Evolutionary conservation across 2,797 vertebrate genomes (phyloP).

Genomic region (Etheostoma perlongum): DNA sequence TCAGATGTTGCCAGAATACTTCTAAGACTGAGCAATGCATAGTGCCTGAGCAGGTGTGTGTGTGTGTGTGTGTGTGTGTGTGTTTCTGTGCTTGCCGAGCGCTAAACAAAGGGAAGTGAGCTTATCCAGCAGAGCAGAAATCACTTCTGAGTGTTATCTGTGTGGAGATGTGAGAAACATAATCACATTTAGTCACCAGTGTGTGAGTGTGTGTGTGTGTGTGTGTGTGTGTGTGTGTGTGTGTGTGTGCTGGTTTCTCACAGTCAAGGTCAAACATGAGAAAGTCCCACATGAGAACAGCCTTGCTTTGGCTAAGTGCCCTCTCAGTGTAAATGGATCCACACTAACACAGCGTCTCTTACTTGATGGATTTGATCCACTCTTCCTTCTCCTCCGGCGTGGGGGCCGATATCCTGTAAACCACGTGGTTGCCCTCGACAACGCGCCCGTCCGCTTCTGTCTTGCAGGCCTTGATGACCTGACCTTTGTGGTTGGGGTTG

Average conservation of each 20-base stretch:
- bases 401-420: conserved; percentile 97
- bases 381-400: conserved; percentile 97
- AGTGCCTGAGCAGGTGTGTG: background rate
- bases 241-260: conserved; percentile 36
- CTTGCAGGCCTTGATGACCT: conserved; percentile 99
- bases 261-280: conserved; percentile 79
- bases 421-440: conserved; percentile 98
- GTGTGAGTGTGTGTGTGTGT: conserved; percentile 16
- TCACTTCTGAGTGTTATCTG: conserved; percentile 71
- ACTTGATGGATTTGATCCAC: conserved; percentile 99
- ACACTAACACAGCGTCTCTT: conserved; percentile 58
- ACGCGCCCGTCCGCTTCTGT: conserved; percentile 97
- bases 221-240: conserved; percentile 24
- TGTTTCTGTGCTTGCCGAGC: conserved; percentile 34
- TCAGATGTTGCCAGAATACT: conserved; percentile 18
- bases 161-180: conserved; percentile 71
- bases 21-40: background rate
- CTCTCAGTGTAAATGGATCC: conserved; percentile 77
- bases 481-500: conserved; percentile 96
- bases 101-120: conserved; percentile 70
- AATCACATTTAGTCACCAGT: conserved; percentile 60
- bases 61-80: conserved; percentile 20
- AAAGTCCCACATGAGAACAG: conserved; percentile 72
- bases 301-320: conserved; percentile 70
- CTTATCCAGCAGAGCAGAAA: conserved; percentile 68